Conservation (phyloP, 2,888 invertebrate species). For the Meghimatium bilineatum region DNA sequence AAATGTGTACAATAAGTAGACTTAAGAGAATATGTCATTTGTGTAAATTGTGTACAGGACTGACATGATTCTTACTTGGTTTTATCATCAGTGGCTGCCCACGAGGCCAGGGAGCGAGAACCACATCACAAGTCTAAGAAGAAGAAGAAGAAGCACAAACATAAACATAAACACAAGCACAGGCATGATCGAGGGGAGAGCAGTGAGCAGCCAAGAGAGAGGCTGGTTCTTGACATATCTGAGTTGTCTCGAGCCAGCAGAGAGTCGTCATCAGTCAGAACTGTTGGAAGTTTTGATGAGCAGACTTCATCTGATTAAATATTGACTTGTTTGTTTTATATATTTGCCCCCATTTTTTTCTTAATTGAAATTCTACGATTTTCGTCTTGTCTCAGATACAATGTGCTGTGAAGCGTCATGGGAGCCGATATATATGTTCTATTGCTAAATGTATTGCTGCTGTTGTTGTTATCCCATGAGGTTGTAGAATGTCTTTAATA, state of each 20-base stretch:
- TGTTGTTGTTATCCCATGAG: no score
- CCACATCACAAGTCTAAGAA: slow-evolving; percentile 27
- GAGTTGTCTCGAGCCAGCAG: slow-evolving; percentile 12
- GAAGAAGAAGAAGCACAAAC: slow-evolving; percentile 46
- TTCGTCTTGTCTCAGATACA: no score
- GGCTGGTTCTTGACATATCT: slow-evolving; percentile 36
- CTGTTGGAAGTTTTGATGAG: slow-evolving; percentile 14
- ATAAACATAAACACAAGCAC: slow-evolving; percentile 47
- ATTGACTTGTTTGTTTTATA: not conserved
- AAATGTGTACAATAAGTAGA: no score
- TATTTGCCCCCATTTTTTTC: no score
- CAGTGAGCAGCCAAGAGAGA: slow-evolving; percentile 20
- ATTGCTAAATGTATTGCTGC: no score
- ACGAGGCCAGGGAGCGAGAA: slow-evolving; percentile 28
- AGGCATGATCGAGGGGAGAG: slow-evolving; percentile 35
- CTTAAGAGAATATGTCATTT: no score
- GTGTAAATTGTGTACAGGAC: not conserved
- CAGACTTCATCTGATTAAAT: slow-evolving; percentile 34
- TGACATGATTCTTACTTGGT: not conserved
- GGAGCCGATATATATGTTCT: no score
- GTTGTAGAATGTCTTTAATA: no score
- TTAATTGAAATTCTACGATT: no score
- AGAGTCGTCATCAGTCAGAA: slow-evolving; percentile 15
- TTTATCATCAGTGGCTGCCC: slow-evolving; percentile 18
- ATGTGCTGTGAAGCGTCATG: no score